Evolutionary conservation across 2,888 invertebrate genomes (phyloP), one percentile per base, ranked within the genome.

Genomic region (Leptothorax acervorum): DNA sequence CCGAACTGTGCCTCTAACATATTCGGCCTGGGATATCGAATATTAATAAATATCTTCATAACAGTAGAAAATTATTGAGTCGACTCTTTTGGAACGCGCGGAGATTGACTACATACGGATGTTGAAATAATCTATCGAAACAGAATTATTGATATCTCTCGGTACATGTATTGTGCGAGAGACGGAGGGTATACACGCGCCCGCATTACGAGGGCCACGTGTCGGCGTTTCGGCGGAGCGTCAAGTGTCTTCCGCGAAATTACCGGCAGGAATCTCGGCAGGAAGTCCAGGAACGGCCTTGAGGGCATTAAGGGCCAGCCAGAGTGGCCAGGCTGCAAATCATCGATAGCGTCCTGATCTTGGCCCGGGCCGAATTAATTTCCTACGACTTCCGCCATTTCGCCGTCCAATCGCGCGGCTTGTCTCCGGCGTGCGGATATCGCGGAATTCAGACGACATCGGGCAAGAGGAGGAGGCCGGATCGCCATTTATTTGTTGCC

Each of bases 381-480:
- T 39, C 65, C 48, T 68, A 82, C 42, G 68, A 84, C 66, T 84
- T 84, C 82, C 74, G 82, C 31, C 68, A 65, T 75, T 83, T 42
- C 60, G 68, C n/a, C 31, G 53, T 31, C 48, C 82, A 68, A 82
- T 82, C 73, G 51, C 60, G 51, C 35, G 57, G 28, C 78, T 65
- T n/a, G 82, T 53, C 35, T 84, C 74, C 74, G 66, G 73, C 31
- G 35, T 51, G 39, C 35, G 73, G 66, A 83, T 74, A 84, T 82
- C 55, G 35, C 62, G 23, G 42, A 82, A 82, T 84, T 84, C 70
- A 82, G 82, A 75, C 53, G 57, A 82, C 12, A 35, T 45, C 31
- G 60, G 3, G 31, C 23, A 23, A 3, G 15, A 18, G 60, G 57
- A 23, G 39, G 11, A 55, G 39, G 15, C 42, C 28, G 65, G 28